Conservation (phyloP, 2,113 vertebrate genomes). For the Ascaphus truei region DNA sequence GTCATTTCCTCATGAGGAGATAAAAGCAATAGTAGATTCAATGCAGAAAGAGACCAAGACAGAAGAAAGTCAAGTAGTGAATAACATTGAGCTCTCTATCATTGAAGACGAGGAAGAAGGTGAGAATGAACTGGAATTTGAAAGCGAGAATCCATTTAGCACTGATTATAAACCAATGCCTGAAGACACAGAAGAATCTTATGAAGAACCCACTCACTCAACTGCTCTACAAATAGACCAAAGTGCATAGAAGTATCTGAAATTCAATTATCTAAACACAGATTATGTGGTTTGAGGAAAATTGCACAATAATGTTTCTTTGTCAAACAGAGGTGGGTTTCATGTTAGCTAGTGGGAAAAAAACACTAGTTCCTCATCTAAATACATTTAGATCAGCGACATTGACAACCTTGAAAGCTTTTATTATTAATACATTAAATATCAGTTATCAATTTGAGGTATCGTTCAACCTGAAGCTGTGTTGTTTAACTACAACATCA, state of each 20-base stretch:
- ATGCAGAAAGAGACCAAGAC: conserved; percentile 37
- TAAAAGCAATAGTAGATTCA: conserved; percentile 24
- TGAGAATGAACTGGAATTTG: conserved; percentile 44
- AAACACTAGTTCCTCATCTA: background rate
- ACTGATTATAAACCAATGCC: conserved; percentile 1
- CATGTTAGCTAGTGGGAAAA: background rate
- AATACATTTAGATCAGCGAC: background rate
- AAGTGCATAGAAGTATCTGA: conserved; percentile 10
- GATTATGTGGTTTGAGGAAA: fast-evolving
- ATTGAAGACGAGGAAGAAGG: conserved; percentile 64
- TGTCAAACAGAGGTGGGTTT: background rate
- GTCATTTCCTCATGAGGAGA: conserved; percentile 47
- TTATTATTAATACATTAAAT: background rate
- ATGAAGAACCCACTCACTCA: conserved; percentile 44
- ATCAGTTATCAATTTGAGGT: too few relatives aligned
- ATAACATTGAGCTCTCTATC: conserved; percentile 62
- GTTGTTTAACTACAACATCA: background rate
- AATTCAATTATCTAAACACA: fast-evolving
- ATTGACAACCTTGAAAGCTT: background rate
- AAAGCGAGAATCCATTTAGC: conserved; percentile 45
- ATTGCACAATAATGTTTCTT: background rate
- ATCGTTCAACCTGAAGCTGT: background rate
- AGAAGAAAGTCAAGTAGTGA: conserved; percentile 43
- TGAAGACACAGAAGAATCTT: conserved; percentile 37
- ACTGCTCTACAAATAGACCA: conserved; percentile 64